Evolutionary conservation across 2,113 vertebrate species (phyloP).

Genomic region (Xiphophorus maculatus): DNA sequence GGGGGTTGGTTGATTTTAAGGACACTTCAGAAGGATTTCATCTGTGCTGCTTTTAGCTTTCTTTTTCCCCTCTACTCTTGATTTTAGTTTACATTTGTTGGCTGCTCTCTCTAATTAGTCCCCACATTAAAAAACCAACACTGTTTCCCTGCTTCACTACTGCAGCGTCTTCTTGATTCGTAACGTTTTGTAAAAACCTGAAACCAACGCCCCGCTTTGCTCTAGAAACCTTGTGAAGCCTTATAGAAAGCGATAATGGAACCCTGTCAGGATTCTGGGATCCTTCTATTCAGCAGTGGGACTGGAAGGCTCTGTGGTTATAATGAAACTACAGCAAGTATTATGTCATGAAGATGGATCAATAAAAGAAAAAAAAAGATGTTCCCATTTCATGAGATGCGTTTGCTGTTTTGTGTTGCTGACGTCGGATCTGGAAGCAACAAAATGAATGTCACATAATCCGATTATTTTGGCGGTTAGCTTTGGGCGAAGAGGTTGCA

Average conservation of each 20-base stretch:
- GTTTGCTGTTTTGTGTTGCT: neutral
- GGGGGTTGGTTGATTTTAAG: neutral
- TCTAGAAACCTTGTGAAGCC: too few relatives aligned
- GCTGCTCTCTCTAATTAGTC: neutral
- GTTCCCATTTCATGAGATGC: neutral
- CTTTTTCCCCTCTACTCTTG: constrained; percentile 8
- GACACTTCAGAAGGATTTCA: neutral
- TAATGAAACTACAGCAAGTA: neutral
- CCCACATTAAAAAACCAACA: too few relatives aligned
- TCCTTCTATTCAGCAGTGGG: too few relatives aligned
- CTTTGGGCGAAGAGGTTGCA: neutral
- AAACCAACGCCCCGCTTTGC: too few relatives aligned
- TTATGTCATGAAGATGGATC: neutral
- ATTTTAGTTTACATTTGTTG: neutral
- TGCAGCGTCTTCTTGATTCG: too few relatives aligned
- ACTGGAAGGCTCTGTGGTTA: neutral
- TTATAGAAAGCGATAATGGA: too few relatives aligned
- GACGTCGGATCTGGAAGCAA: neutral
- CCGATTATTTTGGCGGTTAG: neutral
- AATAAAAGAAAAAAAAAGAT: neutral
- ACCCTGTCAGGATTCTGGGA: too few relatives aligned
- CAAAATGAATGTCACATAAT: constrained; percentile 17
- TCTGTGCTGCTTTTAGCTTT: neutral
- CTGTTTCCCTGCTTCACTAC: too few relatives aligned
- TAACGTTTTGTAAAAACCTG: too few relatives aligned